phyloP scores from a whole-genome alignment of 2,113 vertebrate genomes.

The Paratilapia polleni region DNA sequence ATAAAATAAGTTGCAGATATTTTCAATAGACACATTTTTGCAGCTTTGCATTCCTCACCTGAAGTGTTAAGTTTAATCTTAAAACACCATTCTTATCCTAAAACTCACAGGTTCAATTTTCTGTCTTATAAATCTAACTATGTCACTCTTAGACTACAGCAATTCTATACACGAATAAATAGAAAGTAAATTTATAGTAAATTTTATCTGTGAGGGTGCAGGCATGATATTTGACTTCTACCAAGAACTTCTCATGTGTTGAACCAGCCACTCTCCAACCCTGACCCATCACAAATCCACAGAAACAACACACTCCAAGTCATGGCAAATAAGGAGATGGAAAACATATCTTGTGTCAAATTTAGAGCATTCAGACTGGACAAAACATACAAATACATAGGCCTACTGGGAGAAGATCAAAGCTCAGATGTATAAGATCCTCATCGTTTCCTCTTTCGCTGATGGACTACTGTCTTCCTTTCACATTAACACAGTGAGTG shows the following conservation, averaged over 20 bases:
- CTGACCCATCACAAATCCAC: constrained; percentile 29
- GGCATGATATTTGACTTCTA: constrained; percentile 30
- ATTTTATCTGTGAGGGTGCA: not conserved
- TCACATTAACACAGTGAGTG: not conserved
- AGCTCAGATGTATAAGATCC: not conserved
- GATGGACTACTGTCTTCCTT: not conserved
- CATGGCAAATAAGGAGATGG: not conserved
- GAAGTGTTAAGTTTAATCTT: not conserved
- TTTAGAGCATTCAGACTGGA: not conserved
- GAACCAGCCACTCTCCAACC: constrained; percentile 24
- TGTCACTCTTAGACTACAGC: not conserved
- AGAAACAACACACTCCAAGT: constrained; percentile 28
- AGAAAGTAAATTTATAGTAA: too few species aligned
- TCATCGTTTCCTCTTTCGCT: not conserved
- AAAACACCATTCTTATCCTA: not conserved
- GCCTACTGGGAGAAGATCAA: not conserved
- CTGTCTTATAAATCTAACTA: not conserved
- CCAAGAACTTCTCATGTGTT: constrained; percentile 1
- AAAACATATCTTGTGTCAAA: constrained; percentile 10
- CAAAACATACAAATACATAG: not conserved
- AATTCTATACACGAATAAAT: not conserved
- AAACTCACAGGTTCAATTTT: not conserved
- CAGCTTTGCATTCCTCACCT: not conserved
- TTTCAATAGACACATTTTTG: not conserved
- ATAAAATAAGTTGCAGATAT: not conserved